phyloP scores from a whole-genome alignment of 2,113 vertebrate genomes.

The Azemiops feae region DNA sequence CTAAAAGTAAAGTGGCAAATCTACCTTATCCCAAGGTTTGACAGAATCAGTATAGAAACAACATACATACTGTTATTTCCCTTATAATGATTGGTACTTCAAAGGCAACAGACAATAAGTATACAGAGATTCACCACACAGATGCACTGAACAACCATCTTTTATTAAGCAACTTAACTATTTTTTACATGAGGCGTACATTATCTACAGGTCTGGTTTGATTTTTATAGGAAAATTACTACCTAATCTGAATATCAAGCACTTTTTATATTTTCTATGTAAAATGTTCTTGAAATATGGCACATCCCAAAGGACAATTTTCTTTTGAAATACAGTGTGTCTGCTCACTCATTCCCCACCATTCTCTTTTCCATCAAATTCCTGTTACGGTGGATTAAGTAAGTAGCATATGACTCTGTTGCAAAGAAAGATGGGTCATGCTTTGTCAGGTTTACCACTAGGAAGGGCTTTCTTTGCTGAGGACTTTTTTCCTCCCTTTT shows the following conservation, averaged over 20 bases:
- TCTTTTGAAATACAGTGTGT: slow-evolving; percentile 16
- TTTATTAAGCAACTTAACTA: neutral
- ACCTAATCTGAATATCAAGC: neutral
- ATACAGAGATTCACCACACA: neutral
- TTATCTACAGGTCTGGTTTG: neutral
- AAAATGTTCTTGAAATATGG: slow-evolving; percentile 12
- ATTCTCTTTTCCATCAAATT: slow-evolving; percentile 50
- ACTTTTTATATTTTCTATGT: slow-evolving; percentile 8
- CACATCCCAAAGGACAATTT: slow-evolving; percentile 11
- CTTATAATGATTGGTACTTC: neutral
- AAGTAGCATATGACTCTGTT: slow-evolving; percentile 25
- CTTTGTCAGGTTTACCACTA: slow-evolving; percentile 39
- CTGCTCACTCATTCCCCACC: slow-evolving; percentile 17
- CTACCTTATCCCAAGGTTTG: neutral
- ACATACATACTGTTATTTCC: neutral
- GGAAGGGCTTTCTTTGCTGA: slow-evolving; percentile 33
- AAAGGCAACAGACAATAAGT: neutral
- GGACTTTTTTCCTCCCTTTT: neutral
- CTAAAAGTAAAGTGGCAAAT: neutral
- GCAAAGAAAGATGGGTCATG: slow-evolving; percentile 46
- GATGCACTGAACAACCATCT: neutral
- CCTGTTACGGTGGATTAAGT: slow-evolving; percentile 49
- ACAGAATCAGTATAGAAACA: neutral
- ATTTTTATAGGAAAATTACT: neutral
- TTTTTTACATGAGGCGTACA: fast-evolving